Percentiles rank a stretch among this genome's conserved stretches.
Conservation (phyloP, 2,113 vertebrate genomes). For the Cinclus cinclus region DNA sequence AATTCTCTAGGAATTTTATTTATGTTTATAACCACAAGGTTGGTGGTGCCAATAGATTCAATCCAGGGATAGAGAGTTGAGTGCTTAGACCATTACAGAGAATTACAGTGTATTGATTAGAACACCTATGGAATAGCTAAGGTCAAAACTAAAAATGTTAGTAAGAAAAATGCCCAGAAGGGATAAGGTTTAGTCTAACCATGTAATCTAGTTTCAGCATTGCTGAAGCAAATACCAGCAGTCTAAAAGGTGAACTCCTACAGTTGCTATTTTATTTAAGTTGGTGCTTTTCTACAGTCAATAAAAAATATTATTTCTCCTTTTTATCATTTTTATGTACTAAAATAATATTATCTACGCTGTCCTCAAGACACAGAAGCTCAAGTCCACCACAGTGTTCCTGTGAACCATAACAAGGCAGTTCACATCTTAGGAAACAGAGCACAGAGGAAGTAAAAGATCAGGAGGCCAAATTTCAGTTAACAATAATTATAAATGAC, state of each 20-base stretch:
- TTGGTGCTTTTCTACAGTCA: neutral
- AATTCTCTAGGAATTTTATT: slow-evolving; percentile 7
- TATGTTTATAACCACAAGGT: neutral
- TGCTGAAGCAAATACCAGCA: slow-evolving; percentile 3
- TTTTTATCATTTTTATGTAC: slow-evolving; percentile 32
- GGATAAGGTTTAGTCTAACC: neutral
- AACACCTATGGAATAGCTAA: neutral
- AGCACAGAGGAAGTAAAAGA: neutral
- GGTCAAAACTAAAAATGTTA: neutral
- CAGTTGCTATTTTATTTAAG: neutral
- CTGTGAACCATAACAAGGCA: neutral
- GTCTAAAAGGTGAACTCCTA: neutral
- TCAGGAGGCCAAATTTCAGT: neutral
- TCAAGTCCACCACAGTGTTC: neutral
- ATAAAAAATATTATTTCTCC: slow-evolving; percentile 48
- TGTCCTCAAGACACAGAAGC: neutral
- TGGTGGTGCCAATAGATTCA: neutral
- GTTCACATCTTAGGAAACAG: neutral
- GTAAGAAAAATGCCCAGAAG: neutral
- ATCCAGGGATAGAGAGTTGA: neutral
- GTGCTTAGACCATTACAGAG: neutral
- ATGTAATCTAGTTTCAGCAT: neutral
- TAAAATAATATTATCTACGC: neutral
- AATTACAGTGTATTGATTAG: slow-evolving; percentile 5
- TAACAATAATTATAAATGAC: neutral